Evolutionary conservation across 2,113 vertebrate genomes (phyloP), one percentile per base, ranked within the genome.

Genomic region (Eupsittula cactorum): DNA sequence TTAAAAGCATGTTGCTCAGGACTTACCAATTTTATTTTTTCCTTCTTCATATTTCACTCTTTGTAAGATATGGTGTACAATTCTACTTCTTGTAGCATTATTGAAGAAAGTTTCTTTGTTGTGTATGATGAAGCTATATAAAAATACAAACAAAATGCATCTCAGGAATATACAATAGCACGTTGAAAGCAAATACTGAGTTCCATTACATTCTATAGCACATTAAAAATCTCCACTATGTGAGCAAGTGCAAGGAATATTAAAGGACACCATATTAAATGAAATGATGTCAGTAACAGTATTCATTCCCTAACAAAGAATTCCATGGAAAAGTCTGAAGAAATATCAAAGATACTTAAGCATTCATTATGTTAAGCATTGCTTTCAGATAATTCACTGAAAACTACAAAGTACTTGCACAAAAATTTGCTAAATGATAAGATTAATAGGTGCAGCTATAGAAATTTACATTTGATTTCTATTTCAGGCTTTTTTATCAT

Each of bases 101-200:
- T 98, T 99, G 98, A 99, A 99, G 98, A 99, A 99, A 17, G 99
- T 99, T 35, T 99, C 99, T 98, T 99, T 99, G 98, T 99, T 99
- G 98, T 99, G 98, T 96, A 99, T 99, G 98, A 99, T 99, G 97
- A 99, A 99, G 97, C 99, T 99, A 86, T 28, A 93, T 62, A 93
- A 96, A 98, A 98, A 67, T 44, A 96, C 95, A 92, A 94, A 92
- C 14, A 97, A 89, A 93, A 78, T 71, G 3, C n/a, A 77, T 28
- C 19, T 93, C 75, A 94, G 77, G 46, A 74, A 55, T 27, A 64
- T 7, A 27, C 5, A 82, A 12, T 31, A 69, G 11, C 6, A 35
- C 0, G 2, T 84, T 86, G 74, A 85, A 71, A 83, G 31, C 16
- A 85, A 75, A 67, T 59, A 81, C 23, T 60, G 69, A 37, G 9